A percentile compares a stretch with the other conserved stretches of the same genome.
Conservation (phyloP, 2,113 vertebrate species). For the Poeciliopsis occidentalis region DNA sequence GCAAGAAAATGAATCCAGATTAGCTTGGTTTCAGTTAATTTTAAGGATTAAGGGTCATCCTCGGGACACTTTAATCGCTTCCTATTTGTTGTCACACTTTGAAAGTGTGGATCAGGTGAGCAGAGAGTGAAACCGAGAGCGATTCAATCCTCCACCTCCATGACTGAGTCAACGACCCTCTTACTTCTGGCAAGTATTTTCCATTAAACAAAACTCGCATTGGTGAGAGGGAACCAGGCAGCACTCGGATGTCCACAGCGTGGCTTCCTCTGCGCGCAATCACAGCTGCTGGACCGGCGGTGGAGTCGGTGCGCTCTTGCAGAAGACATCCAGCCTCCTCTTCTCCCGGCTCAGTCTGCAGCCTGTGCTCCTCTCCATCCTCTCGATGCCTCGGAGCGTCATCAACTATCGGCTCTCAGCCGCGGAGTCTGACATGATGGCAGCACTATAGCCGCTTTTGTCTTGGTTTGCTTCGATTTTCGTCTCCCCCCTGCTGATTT, state of each 20-base stretch:
- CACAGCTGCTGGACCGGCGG: constrained; percentile 55
- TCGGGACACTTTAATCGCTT: constrained; percentile 40
- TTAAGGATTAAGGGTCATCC: constrained; percentile 15
- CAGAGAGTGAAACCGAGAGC: constrained; percentile 39
- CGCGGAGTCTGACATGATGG: constrained; percentile 21
- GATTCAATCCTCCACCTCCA: constrained; percentile 60
- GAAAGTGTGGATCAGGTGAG: constrained; percentile 38
- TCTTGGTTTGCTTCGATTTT: neutral
- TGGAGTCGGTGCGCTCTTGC: constrained; percentile 55
- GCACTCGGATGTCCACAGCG: constrained; percentile 18
- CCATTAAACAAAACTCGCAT: constrained; percentile 19
- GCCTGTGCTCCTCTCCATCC: constrained; percentile 24
- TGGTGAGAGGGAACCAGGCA: constrained; percentile 1
- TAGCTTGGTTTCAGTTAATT: neutral
- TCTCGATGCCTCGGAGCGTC: constrained; percentile 25
- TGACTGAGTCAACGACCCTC: constrained; percentile 28
- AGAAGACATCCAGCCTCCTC: constrained; percentile 46
- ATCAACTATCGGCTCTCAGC: neutral
- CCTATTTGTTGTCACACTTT: constrained; percentile 51
- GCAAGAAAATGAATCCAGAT: constrained; percentile 14
- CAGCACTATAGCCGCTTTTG: constrained; percentile 23
- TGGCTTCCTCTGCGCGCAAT: constrained; percentile 49
- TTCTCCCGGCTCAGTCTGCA: constrained; percentile 31
- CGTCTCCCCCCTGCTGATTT: neutral
- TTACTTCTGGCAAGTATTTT: constrained; percentile 15